phyloP scores from a whole-genome alignment of 2,888 invertebrate species.

The Agrilus mali region DNA sequence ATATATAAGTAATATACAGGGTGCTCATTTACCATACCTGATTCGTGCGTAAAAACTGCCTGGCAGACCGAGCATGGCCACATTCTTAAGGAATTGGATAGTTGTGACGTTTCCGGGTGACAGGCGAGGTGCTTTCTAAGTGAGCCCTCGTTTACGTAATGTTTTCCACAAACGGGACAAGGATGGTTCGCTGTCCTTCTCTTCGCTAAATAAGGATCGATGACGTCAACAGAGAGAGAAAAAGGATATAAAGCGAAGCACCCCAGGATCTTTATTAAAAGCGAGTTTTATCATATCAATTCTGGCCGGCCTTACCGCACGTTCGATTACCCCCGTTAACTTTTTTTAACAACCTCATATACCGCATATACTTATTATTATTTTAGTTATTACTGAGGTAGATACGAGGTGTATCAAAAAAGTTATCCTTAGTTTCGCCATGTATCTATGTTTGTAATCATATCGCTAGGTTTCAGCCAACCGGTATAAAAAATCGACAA shows the following conservation, averaged over 20 bases:
- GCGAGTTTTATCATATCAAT: conserved; percentile 5
- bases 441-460: too few relatives aligned
- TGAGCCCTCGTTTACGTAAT: conserved; percentile 90
- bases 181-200: conserved; percentile 90
- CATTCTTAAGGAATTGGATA: conserved; percentile 76
- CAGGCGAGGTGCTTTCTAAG: conserved; percentile 86
- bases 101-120: conserved; percentile 71
- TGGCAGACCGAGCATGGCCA: conserved; percentile 95
- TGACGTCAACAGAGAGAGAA: conserved; percentile 54
- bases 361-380: too few relatives aligned
- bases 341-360: conserved; percentile 6
- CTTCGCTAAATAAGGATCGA: conserved; percentile 80
- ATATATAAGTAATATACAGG: neutral
- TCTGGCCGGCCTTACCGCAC: neutral
- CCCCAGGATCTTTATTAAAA: conserved; percentile 29
- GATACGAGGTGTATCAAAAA: too few relatives aligned
- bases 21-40: conserved; percentile 47
- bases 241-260: conserved; percentile 37
- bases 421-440: too few relatives aligned
- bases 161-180: conserved; percentile 90
- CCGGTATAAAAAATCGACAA: too few relatives aligned
- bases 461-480: too few relatives aligned
- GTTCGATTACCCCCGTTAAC: neutral
- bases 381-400: too few relatives aligned
- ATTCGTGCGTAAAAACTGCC: conserved; percentile 89